Evolutionary conservation across 2,888 invertebrate species (phyloP).

Genomic region (Synanthedon vespiformis): DNA sequence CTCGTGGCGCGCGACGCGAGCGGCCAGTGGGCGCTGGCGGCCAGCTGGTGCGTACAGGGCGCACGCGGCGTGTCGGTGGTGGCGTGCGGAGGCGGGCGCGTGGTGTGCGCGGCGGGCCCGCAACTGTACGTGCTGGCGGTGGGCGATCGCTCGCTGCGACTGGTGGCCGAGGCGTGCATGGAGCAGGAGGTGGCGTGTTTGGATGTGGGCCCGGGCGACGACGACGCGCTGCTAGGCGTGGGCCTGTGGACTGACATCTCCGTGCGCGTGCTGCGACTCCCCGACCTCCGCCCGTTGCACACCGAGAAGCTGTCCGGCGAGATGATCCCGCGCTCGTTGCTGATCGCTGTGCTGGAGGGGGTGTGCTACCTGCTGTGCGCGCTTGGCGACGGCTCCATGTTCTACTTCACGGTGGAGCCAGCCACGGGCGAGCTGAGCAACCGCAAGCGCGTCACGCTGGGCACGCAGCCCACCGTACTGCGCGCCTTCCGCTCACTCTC

Average conservation of each 20-base stretch:
- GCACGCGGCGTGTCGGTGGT: slow-evolving; percentile 83
- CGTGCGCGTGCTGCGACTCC: slow-evolving; percentile 85
- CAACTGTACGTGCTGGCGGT: slow-evolving; percentile 77
- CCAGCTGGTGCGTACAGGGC: slow-evolving; percentile 86
- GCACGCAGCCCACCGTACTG: slow-evolving; percentile 96
- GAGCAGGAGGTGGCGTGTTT: slow-evolving; percentile 97
- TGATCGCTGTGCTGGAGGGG: slow-evolving; percentile 95
- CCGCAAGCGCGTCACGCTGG: slow-evolving; percentile 95
- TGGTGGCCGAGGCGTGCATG: slow-evolving; percentile 72
- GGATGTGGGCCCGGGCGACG: slow-evolving; percentile 84
- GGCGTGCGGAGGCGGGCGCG: slow-evolving; percentile 80
- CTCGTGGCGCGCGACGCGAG: slow-evolving; percentile 23
- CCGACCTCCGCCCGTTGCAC: slow-evolving; percentile 82
- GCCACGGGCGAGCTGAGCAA: slow-evolving; percentile 81
- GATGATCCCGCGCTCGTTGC: slow-evolving; percentile 95
- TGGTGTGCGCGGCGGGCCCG: slow-evolving; percentile 85
- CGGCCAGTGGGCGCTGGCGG: slow-evolving; percentile 61
- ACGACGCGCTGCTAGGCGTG: slow-evolving; percentile 85
- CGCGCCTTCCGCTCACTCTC: slow-evolving; percentile 89
- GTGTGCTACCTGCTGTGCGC: slow-evolving; percentile 91
- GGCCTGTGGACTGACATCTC: slow-evolving; percentile 99
- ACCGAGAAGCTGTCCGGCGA: slow-evolving; percentile 93
- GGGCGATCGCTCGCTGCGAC: slow-evolving; percentile 16
- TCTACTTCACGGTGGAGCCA: slow-evolving; percentile 90
- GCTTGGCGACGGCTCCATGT: slow-evolving; percentile 97